Evolutionary conservation across 1,140 invertebrate genomes (phyloP), one percentile per base, ranked within the genome.

Genomic region (Drosophila obscura): DNA sequence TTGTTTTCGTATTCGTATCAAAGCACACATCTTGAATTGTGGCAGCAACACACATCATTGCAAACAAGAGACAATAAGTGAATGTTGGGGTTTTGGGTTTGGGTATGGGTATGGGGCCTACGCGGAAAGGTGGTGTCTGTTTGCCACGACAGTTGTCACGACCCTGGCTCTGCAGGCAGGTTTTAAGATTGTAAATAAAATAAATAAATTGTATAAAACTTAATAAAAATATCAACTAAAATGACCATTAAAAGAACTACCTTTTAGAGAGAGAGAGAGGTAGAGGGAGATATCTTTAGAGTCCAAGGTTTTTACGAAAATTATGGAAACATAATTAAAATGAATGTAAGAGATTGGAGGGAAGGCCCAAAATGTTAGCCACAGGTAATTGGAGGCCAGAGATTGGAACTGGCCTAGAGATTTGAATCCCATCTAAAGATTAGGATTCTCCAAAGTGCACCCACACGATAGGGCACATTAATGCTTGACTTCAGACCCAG

Each of bases 1-100:
- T 87, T 82, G 82, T 88, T 79, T 82, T 67, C 31, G 65, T 59
- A 61, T 52, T 68, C 68, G 45, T 80, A 76, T 80, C 66, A 53
- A 73, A 66, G 55, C 74, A 73, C 59, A 58, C 74, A 69, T 74
- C 69, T 73, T 61, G 68, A 61, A 72, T 73, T 53, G 68, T 60
- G 26, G 41, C 41, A 49, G 39, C 19, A 4, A 5, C 26, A 51
- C 13, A n/a, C 4, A 19, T 1, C 13, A 19, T 4, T n/a, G 24
- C 5, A 5, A n/a, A 49, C 28, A 16, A 51, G 26, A 22, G 66
- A 39, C 11, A 60, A 24, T 64, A 60, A 56, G 55, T 74, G 65
- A 80, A 66, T 77, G 57, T 61, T 61, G 51, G 60, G 66, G 55
- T 4, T 81, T 59, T 64, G 56, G 55, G 5, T 81, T 59, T 64